Base-by-base conservation (phyloP, 1,140 invertebrate species). In the Cecropterus lyciades region DNA sequence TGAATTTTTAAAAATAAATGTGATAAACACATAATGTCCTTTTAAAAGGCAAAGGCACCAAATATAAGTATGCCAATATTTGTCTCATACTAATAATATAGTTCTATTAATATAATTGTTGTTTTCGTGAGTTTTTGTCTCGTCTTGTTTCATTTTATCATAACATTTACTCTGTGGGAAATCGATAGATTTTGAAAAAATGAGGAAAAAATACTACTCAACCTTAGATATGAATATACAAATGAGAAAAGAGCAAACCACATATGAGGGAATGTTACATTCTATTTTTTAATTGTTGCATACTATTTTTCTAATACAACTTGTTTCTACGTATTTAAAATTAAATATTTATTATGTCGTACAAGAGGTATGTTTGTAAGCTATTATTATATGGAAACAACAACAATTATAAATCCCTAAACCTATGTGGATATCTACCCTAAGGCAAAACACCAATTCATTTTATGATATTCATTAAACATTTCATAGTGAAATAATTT, bases 321-420 rank as follows among this genome's bases (percentile, higher is more conserved):
- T 37, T 33, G 30, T 33, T 8, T 37, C 33, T 37, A 37, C 33
- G 2, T 11, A 37, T 37, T 37, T 37, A n/a, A 10, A 37, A 37
- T n/a, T 11, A 37, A 37, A 37, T 37, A 11, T 6, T 11, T 37
- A 37, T 6, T 45, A 45, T 45, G 42, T 14, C 42, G 14, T 45
- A 13, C 20, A 15, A 48, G 10, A 17, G 16, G 14, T 55, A 55
- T 11, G 30, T 11, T 55, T 63, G 30, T 33, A 63, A 63, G 59
- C 59, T 63, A 63, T 63, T 51, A 40, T 40, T 51, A 40, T 40
- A 37, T 10, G 11, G 33, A 37, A 9, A 55, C 3, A 40, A 40
- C 52, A 55, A 55, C 52, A 55, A n/a, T 55, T 17, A 53, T 37
- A 17, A 40, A 40, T 17, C 16, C 13, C 33, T 55, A 55, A 17